Conservation (phyloP, 2,888 invertebrate genomes). For the Parapristionchus giblindavisi region DNA sequence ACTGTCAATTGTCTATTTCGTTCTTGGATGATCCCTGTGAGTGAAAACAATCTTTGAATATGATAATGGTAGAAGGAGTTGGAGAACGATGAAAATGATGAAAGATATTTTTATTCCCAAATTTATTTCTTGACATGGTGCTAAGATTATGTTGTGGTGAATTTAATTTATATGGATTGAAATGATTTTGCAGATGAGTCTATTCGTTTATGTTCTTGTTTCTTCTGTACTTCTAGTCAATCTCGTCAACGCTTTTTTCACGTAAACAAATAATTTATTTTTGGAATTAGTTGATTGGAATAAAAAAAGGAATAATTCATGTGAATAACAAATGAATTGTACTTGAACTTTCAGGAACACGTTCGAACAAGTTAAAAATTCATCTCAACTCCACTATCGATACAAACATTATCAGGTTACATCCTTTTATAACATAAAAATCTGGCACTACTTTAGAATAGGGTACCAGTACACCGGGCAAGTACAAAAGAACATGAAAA, state of each 20-base stretch:
- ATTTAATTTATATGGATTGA: too few species aligned
- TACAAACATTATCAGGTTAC: constrained; percentile 48
- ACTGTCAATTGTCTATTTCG: constrained; percentile 51
- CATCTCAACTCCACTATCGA: constrained; percentile 54
- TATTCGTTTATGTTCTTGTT: constrained; percentile 54
- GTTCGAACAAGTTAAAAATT: constrained; percentile 51
- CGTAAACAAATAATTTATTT: constrained; percentile 37
- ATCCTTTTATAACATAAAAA: too few species aligned
- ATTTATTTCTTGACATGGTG: too few species aligned
- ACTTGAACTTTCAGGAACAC: constrained; percentile 49
- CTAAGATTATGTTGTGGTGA: too few species aligned
- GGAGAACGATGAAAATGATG: background rate
- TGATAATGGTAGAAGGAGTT: too few species aligned
- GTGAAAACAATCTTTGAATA: background rate
- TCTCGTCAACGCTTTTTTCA: constrained; percentile 53
- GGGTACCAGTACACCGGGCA: too few species aligned
- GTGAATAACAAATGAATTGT: background rate
- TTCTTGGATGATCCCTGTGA: constrained; percentile 34
- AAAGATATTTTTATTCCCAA: too few species aligned
- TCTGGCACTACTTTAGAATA: too few species aligned
- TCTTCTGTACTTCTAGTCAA: constrained; percentile 54
- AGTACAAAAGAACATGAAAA: too few species aligned
- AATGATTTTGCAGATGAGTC: constrained; percentile 42
- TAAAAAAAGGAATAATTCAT: too few species aligned
- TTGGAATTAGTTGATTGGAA: background rate